Evolutionary conservation across 2,888 invertebrate genomes (phyloP).

Genomic region (Meloe dianella): DNA sequence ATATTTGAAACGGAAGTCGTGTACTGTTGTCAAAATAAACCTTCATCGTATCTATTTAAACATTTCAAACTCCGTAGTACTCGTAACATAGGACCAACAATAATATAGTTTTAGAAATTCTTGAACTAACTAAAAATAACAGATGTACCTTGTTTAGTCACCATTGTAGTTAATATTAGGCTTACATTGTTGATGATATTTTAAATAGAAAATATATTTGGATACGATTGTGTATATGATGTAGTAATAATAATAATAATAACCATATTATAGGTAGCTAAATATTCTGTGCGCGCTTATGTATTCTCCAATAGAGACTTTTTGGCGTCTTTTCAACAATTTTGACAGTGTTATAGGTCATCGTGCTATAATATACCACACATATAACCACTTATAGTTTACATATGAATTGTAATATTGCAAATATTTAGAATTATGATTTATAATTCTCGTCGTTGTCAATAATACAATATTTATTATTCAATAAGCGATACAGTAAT

Average conservation of each 20-base stretch:
- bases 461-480: not conserved
- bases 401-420: not conserved
- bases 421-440: not conserved
- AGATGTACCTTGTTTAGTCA: not conserved
- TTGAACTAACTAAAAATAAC: not conserved
- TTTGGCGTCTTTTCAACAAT: constrained; percentile 42
- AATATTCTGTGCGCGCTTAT: constrained; percentile 16
- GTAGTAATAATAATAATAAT: not conserved
- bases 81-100: not conserved
- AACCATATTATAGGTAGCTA: constrained; percentile 11
- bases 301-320: constrained; percentile 28
- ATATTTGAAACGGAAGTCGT: constrained; percentile 4
- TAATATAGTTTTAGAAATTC: not conserved
- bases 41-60: constrained; percentile 2
- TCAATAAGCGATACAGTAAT: too few relatives aligned
- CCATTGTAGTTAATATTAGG: not conserved
- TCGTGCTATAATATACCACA: constrained; percentile 33
- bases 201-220: constrained; percentile 4
- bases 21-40: constrained; percentile 6
- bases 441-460: not conserved
- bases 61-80: not conserved
- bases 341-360: constrained; percentile 38
- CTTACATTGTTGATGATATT: constrained; percentile 1
- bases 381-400: not conserved
- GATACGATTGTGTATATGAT: not conserved